These are phyloP conservation scores for Phataginus tetradactyla DNA, from an alignment of 2,797 vertebrate species.

Conservation along the genomic window DNA sequence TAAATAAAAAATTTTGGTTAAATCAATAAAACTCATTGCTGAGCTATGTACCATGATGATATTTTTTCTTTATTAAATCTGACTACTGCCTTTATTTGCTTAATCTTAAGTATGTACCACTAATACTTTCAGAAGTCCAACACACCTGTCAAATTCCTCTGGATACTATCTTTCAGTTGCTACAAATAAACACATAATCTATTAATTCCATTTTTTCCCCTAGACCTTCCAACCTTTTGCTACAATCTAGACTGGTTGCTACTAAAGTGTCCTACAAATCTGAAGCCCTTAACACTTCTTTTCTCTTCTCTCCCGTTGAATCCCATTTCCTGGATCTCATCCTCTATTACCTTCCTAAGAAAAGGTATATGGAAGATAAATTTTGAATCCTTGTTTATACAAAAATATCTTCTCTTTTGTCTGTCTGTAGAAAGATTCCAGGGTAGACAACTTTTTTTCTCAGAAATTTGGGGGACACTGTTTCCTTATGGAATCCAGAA, in stretches of 20 bases:
- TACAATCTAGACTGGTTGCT: neutral
- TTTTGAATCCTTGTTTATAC: neutral
- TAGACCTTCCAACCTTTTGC: neutral
- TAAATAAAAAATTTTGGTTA: neutral
- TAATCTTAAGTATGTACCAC: constrained; percentile 22
- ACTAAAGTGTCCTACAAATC: neutral
- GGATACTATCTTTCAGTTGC: neutral
- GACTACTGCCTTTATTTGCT: constrained; percentile 4
- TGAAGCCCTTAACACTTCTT: neutral
- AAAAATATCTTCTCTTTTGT: neutral
- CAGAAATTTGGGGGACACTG: neutral
- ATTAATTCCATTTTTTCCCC: neutral
- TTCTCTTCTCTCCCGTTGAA: neutral
- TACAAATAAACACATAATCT: neutral
- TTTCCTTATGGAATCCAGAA: constrained; percentile 51
- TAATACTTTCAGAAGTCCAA: constrained; percentile 5
- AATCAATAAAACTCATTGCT: neutral
- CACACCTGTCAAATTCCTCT: neutral
- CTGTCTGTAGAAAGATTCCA: neutral
- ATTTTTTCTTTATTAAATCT: neutral
- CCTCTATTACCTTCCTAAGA: neutral
- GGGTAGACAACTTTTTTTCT: neutral
- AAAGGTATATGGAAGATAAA: neutral
- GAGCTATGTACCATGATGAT: neutral
- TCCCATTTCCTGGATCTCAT: neutral